A percentile compares a stretch with the other conserved stretches of the same genome.
These are phyloP conservation scores for Ia io DNA, from an alignment of 2,113 vertebrate species.

Conservation along the genomic window DNA sequence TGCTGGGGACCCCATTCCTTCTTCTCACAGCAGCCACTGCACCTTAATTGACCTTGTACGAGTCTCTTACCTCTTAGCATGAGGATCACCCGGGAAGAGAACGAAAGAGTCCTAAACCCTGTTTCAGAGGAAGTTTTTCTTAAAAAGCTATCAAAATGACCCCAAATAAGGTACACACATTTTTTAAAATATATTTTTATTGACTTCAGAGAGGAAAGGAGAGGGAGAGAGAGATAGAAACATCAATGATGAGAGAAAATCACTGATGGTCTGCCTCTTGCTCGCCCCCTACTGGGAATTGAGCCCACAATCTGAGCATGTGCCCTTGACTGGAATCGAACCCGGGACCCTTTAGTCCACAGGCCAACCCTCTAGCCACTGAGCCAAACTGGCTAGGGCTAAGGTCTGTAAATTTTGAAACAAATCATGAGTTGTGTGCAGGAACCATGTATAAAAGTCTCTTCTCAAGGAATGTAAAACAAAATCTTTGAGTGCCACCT, in stretches of 20 bases:
- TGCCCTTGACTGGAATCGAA: too few species aligned
- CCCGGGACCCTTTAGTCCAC: too few species aligned
- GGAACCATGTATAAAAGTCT: background rate
- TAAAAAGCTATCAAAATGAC: slow-evolving; percentile 29
- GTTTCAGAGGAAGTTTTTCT: slow-evolving; percentile 11
- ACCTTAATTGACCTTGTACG: background rate
- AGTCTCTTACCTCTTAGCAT: background rate
- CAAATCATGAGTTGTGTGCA: background rate
- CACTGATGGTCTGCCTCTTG: too few species aligned
- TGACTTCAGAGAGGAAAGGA: too few species aligned
- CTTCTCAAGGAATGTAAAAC: background rate
- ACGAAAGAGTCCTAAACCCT: background rate
- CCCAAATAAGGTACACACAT: background rate
- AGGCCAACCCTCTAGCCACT: too few species aligned
- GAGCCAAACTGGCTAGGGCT: background rate
- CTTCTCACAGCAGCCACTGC: background rate
- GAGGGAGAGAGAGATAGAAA: too few species aligned
- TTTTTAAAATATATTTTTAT: too few species aligned
- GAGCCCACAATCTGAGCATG: too few species aligned
- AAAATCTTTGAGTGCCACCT: slow-evolving; percentile 50
- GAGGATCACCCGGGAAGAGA: background rate
- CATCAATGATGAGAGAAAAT: too few species aligned
- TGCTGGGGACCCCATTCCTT: background rate
- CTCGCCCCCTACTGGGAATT: too few species aligned
- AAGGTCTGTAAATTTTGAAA: background rate